Conservation (phyloP, 2,888 invertebrate species). For the Chalcis sispes region DNA sequence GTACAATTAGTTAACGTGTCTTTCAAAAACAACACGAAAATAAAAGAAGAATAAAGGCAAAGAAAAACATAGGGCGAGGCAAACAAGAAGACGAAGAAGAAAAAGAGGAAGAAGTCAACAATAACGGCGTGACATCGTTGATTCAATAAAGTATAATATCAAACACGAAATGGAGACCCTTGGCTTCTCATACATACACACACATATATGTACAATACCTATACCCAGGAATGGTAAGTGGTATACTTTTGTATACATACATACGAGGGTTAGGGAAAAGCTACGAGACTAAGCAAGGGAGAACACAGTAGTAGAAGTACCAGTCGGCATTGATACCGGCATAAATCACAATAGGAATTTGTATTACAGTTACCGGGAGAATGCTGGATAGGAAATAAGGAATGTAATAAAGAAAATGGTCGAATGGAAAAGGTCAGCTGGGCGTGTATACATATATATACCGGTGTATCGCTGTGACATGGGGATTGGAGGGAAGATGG, state of each 20-base stretch:
- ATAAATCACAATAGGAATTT: slow-evolving; percentile 77
- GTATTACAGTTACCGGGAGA: slow-evolving; percentile 75
- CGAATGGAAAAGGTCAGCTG: slow-evolving; percentile 62
- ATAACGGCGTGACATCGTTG: slow-evolving; percentile 59
- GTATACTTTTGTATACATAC: too few species aligned
- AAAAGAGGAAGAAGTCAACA: slow-evolving; percentile 46
- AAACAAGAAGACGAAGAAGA: slow-evolving; percentile 4
- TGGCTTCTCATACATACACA: slow-evolving; percentile 15
- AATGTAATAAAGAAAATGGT: slow-evolving; percentile 77
- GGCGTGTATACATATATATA: too few species aligned
- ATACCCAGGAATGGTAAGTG: background rate
- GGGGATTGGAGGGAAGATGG: slow-evolving; percentile 1
- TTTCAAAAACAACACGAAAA: too few species aligned
- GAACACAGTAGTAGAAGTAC: slow-evolving; percentile 60
- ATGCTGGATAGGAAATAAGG: slow-evolving; percentile 76
- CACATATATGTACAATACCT: too few species aligned
- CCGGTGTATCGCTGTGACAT: slow-evolving; percentile 50
- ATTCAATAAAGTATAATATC: slow-evolving; percentile 75
- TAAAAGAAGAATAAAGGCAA: background rate
- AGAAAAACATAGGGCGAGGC: slow-evolving; percentile 21
- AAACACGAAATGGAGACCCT: slow-evolving; percentile 61
- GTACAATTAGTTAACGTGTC: too few species aligned
- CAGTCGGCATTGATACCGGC: slow-evolving; percentile 74
- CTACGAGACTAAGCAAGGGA: slow-evolving; percentile 28
- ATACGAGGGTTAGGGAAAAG: slow-evolving; percentile 36